Conservation (phyloP, 2,888 invertebrate genomes). For the Dorcus parallelipipedus region DNA sequence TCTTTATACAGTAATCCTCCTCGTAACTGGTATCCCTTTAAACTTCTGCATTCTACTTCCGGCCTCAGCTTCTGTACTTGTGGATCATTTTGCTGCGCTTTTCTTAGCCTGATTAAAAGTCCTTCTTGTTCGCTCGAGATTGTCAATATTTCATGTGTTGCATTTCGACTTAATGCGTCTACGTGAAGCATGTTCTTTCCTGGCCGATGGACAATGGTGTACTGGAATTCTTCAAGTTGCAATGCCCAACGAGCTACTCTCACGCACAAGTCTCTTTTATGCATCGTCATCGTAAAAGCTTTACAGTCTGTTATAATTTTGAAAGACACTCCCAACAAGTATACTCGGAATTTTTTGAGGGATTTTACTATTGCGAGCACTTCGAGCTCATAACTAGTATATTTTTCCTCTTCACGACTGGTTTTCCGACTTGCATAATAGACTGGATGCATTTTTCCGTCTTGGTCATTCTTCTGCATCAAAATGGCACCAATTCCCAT, state of each 20-base stretch:
- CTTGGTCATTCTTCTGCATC: slow-evolving; percentile 24
- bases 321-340: slow-evolving; percentile 32
- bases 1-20: too few species aligned
- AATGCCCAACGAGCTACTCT: slow-evolving; percentile 36
- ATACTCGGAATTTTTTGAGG: slow-evolving; percentile 37
- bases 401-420: slow-evolving; percentile 32
- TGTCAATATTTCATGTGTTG: neutral
- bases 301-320: slow-evolving; percentile 39
- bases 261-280: slow-evolving; percentile 20
- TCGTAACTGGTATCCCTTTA: too few species aligned
- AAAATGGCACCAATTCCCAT: slow-evolving; percentile 31
- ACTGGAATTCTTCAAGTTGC: slow-evolving; percentile 32
- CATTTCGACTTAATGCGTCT: slow-evolving; percentile 31
- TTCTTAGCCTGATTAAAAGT: too few species aligned
- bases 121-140: too few species aligned
- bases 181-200: slow-evolving; percentile 31
- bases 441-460: slow-evolving; percentile 32
- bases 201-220: slow-evolving; percentile 30
- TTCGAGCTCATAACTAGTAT: slow-evolving; percentile 40
- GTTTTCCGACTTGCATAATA: slow-evolving; percentile 37
- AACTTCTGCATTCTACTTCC: too few species aligned
- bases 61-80: too few species aligned
- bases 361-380: slow-evolving; percentile 37
- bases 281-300: slow-evolving; percentile 36
- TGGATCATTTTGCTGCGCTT: too few species aligned